A percentile compares a stretch with the other conserved stretches of the same genome.
These are phyloP conservation scores for Philotrypesis tridentata DNA, from an alignment of 1,140 invertebrate species.

Conservation along the genomic window DNA sequence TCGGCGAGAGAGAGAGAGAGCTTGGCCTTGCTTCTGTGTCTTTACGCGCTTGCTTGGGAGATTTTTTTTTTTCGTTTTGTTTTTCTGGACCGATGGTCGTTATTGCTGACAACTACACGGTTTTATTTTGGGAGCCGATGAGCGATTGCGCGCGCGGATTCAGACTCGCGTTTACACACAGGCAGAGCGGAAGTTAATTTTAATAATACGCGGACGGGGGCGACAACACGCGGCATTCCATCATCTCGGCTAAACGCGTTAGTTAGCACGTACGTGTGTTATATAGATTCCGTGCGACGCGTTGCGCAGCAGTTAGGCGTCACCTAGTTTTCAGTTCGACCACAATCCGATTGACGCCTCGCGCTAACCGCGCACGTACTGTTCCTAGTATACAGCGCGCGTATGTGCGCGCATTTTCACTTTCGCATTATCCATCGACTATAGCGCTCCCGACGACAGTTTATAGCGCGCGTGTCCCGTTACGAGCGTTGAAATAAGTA, in stretches of 20 bases:
- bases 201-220: background rate
- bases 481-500: no score
- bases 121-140: no score
- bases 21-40: background rate
- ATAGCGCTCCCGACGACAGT: no score
- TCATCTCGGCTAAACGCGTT: background rate
- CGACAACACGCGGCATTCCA: background rate
- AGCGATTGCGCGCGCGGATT: no score
- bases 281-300: background rate
- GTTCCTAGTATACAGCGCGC: no score
- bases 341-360: background rate
- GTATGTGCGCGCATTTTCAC: background rate
- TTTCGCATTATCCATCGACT: background rate
- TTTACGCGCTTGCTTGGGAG: background rate
- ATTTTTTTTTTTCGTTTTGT: background rate
- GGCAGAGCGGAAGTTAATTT: no score
- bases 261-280: background rate
- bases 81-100: background rate
- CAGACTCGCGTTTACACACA: no score
- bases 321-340: conserved; percentile 23
- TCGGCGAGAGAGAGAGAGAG: no score
- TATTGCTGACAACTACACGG: background rate
- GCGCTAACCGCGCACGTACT: background rate
- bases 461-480: no score
- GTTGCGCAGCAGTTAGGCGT: background rate